Evolutionary conservation across 2,888 invertebrate genomes (phyloP).

Genomic region (Cheilosia pagana): DNA sequence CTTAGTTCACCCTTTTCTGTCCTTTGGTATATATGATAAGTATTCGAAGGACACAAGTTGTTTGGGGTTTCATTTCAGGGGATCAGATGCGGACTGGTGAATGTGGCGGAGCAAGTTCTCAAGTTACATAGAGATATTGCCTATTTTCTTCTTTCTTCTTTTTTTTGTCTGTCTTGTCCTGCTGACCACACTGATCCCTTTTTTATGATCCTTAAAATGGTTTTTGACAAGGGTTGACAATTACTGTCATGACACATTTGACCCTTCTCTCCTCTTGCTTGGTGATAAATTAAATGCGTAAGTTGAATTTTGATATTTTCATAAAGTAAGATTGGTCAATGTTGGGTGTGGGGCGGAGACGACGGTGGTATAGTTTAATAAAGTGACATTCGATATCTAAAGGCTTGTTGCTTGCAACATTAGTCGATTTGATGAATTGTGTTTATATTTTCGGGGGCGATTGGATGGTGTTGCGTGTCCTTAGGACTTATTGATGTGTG

Average conservation of each 20-base stretch:
- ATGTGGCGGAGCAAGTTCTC: conserved; percentile 15
- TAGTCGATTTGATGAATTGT: conserved; percentile 30
- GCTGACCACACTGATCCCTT: conserved; percentile 57
- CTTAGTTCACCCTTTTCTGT: conserved; percentile 2
- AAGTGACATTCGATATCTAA: conserved; percentile 51
- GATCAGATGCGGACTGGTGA: neutral
- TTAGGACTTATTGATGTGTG: conserved; percentile 10
- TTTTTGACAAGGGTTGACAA: conserved; percentile 68
- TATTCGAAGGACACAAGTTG: conserved; percentile 31
- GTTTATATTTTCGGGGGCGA: neutral
- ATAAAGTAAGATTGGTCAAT: conserved; percentile 32
- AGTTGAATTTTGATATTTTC: conserved; percentile 67
- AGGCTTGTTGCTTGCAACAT: conserved; percentile 50
- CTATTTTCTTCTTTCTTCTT: conserved; percentile 2
- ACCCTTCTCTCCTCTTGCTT: conserved; percentile 20
- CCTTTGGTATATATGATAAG: conserved; percentile 22
- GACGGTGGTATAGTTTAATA: conserved; percentile 21
- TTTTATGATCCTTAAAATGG: conserved; percentile 46
- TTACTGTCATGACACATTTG: conserved; percentile 61
- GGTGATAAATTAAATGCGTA: conserved; percentile 61
- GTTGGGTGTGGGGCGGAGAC: neutral
- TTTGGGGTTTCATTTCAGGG: conserved; percentile 24
- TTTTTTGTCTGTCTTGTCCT: conserved; percentile 26
- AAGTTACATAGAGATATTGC: conserved; percentile 51
- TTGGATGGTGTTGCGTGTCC: conserved; percentile 17